phyloP scores from a whole-genome alignment of 2,113 vertebrate genomes.

The Corvus moneduloides region DNA sequence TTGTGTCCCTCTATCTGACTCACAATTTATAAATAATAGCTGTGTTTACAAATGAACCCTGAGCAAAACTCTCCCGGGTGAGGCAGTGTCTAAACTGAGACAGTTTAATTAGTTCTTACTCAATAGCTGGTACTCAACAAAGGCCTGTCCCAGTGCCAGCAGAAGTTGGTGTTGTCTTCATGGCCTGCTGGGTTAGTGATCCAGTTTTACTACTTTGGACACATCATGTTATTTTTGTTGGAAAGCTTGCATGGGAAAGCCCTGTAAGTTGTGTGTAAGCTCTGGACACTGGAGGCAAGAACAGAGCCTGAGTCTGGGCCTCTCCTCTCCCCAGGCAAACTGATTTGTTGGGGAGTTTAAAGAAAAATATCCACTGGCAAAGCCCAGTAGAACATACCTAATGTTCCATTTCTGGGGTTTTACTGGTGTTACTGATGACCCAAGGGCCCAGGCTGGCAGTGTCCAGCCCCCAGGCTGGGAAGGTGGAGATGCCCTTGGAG shows the following conservation, averaged over 20 bases:
- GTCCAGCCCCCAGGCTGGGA: not conserved
- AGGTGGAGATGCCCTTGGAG: not conserved
- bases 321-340: not conserved
- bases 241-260: not conserved
- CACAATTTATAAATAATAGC: conserved; percentile 6
- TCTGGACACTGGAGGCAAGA: fast-evolving
- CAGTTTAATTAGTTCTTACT: conserved; percentile 11
- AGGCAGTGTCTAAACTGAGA: not conserved
- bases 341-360: fast-evolving
- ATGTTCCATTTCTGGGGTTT: not conserved
- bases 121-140: not conserved
- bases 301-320: not conserved
- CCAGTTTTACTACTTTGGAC: not conserved
- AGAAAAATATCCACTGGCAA: not conserved
- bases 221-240: not conserved
- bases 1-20: not conserved
- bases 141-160: not conserved
- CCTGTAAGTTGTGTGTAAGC: not conserved
- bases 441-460: not conserved
- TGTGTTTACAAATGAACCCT: not conserved
- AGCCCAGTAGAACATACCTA: not conserved
- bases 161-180: not conserved
- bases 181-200: not conserved
- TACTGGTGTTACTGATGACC: not conserved
- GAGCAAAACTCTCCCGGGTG: not conserved